Percentiles rank a stretch among this genome's conserved stretches.
These are phyloP conservation scores for Gymnopithys bicolor DNA, from an alignment of 2,797 vertebrate genomes.

Conservation along the genomic window DNA sequence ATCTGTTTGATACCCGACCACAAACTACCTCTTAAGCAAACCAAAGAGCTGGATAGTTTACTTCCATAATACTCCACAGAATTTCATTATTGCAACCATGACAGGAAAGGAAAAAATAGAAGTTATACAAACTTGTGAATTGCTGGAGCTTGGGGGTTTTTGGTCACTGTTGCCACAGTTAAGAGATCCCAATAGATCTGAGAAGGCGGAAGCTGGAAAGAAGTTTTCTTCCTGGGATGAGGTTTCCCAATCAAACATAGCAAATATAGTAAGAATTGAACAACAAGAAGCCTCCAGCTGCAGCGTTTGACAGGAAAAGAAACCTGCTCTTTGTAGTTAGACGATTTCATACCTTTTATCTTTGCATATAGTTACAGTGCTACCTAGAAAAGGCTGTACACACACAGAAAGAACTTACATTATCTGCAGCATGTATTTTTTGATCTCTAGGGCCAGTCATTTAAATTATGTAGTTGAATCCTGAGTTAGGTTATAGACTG, in stretches of 20 bases:
- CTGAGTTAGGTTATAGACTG: background rate
- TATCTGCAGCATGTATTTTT: background rate
- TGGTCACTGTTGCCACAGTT: constrained; percentile 24
- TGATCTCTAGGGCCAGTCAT: background rate
- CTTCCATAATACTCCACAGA: constrained; percentile 24
- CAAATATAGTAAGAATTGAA: background rate
- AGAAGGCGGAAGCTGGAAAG: background rate
- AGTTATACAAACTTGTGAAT: constrained; percentile 41
- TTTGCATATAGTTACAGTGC: background rate
- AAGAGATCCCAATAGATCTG: background rate
- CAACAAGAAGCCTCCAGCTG: background rate
- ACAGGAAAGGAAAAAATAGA: constrained; percentile 60
- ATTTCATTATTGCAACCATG: constrained; percentile 52
- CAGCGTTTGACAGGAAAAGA: background rate
- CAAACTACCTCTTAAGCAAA: constrained; percentile 78
- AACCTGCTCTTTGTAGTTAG: background rate
- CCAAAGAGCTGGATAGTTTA: constrained; percentile 52
- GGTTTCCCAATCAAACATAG: background rate
- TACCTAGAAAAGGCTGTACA: background rate
- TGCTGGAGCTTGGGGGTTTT: background rate
- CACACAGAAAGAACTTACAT: background rate
- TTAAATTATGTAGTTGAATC: constrained; percentile 37
- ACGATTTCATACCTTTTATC: background rate
- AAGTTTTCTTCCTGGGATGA: constrained; percentile 3
- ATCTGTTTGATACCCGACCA: constrained; percentile 75